Conservation (phyloP, 1,140 invertebrate species). For the Neuroterus valhalla region DNA sequence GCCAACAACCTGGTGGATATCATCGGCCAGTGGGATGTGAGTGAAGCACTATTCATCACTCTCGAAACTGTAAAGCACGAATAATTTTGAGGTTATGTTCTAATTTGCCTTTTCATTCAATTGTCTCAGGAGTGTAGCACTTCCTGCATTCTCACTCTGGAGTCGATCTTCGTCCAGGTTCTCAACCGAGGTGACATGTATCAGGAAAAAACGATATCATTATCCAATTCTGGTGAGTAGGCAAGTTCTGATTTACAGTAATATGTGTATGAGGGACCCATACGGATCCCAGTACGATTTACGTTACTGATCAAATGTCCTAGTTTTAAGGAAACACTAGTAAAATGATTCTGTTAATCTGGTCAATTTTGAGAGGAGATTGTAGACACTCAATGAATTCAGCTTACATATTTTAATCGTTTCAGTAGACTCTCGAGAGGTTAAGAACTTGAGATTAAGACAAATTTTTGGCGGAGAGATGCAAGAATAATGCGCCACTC, state of each 20-base stretch:
- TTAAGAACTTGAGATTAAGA: no score
- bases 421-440: no score
- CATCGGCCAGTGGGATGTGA: slow-evolving; percentile 79
- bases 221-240: slow-evolving; percentile 63
- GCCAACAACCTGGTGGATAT: slow-evolving; percentile 80
- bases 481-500: no score
- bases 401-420: no score
- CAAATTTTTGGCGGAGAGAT: no score
- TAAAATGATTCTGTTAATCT: no score
- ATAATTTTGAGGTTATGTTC: slow-evolving; percentile 51
- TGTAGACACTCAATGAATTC: no score
- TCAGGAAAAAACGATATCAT: slow-evolving; percentile 69
- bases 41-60: slow-evolving; percentile 14
- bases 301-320: no score
- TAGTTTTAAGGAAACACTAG: no score
- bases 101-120: slow-evolving; percentile 39
- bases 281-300: not conserved
- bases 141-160: slow-evolving; percentile 78
- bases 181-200: slow-evolving; percentile 79
- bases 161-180: slow-evolving; percentile 81
- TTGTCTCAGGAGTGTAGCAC: slow-evolving; percentile 70
- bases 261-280: not conserved
- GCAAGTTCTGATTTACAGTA: not conserved
- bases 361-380: no score
- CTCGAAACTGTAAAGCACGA: not conserved